Conservation (phyloP, 2,888 invertebrate genomes). For the Plusia festucae region DNA sequence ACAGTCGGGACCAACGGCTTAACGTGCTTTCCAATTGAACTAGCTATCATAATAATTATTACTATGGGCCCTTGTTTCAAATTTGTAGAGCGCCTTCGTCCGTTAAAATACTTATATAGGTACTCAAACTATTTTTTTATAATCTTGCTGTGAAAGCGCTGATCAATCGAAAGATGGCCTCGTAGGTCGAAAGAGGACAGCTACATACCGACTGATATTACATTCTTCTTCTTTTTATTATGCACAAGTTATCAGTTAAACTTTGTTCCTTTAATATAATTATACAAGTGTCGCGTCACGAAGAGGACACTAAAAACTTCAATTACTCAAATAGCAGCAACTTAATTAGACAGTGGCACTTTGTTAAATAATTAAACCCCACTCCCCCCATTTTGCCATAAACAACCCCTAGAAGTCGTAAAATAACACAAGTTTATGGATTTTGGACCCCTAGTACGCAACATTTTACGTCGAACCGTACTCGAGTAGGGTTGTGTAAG, state of each 20-base stretch:
- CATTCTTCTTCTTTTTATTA: not conserved
- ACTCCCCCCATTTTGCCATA: slow-evolving; percentile 61
- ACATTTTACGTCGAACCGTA: slow-evolving; percentile 52
- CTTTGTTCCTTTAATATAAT: slow-evolving; percentile 29
- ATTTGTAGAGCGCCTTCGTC: too few relatives aligned
- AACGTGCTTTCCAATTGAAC: too few relatives aligned
- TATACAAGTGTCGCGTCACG: slow-evolving; percentile 24
- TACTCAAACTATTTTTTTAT: too few relatives aligned
- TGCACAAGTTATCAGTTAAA: not conserved
- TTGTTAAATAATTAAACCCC: slow-evolving; percentile 69
- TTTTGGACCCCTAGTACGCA: slow-evolving; percentile 55
- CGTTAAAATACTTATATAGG: too few relatives aligned
- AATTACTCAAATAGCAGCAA: slow-evolving; percentile 56
- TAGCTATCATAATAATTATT: too few relatives aligned
- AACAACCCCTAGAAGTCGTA: slow-evolving; percentile 74
- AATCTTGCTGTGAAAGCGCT: too few relatives aligned
- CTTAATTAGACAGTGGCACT: slow-evolving; percentile 61
- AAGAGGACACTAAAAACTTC: slow-evolving; percentile 51
- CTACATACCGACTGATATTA: not conserved
- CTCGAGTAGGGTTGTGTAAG: slow-evolving; percentile 50
- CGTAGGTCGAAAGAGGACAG: not conserved
- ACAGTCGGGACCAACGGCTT: too few relatives aligned
- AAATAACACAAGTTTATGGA: slow-evolving; percentile 70
- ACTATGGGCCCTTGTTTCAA: too few relatives aligned
- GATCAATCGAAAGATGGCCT: too few relatives aligned